phyloP scores from a whole-genome alignment of 2,888 invertebrate species.

The Oxyteleia sp. region DNA sequence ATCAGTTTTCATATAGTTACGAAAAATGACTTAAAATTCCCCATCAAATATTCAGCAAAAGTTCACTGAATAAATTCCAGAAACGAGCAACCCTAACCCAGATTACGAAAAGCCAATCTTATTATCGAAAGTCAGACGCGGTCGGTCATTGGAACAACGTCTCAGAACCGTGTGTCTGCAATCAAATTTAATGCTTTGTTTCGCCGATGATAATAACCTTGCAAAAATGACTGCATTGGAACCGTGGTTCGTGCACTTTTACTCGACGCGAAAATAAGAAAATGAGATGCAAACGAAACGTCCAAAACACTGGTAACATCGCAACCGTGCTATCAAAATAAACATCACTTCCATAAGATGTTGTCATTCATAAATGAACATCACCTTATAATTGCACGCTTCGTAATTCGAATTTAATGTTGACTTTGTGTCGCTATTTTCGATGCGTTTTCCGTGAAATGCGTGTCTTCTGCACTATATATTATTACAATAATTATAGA shows the following conservation, averaged over 20 bases:
- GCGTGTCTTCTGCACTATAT: conserved; percentile 26
- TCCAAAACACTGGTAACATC: conserved; percentile 2
- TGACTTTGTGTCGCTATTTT: conserved; percentile 45
- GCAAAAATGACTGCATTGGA: conserved; percentile 14
- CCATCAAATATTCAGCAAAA: too few relatives aligned
- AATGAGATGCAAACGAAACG: conserved; percentile 13
- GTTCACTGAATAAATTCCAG: background rate
- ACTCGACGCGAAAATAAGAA: background rate
- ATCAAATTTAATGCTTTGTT: conserved; percentile 54
- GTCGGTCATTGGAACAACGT: conserved; percentile 50
- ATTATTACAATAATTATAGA: conserved; percentile 62
- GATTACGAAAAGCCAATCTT: conserved; percentile 32
- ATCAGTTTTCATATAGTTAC: too few relatives aligned
- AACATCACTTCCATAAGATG: background rate
- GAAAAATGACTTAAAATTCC: too few relatives aligned
- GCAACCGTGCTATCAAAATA: conserved; percentile 3
- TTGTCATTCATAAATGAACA: background rate
- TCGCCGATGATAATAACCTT: conserved; percentile 40
- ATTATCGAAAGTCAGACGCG: conserved; percentile 46
- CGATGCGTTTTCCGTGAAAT: conserved; percentile 44
- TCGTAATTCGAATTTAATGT: conserved; percentile 27
- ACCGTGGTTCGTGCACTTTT: conserved; percentile 20
- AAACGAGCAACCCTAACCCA: too few relatives aligned
- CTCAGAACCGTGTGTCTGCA: conserved; percentile 32
- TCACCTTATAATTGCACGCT: conserved; percentile 5